phyloP scores from a whole-genome alignment of 2,888 invertebrate species.

The Trichogramma evanescens region DNA sequence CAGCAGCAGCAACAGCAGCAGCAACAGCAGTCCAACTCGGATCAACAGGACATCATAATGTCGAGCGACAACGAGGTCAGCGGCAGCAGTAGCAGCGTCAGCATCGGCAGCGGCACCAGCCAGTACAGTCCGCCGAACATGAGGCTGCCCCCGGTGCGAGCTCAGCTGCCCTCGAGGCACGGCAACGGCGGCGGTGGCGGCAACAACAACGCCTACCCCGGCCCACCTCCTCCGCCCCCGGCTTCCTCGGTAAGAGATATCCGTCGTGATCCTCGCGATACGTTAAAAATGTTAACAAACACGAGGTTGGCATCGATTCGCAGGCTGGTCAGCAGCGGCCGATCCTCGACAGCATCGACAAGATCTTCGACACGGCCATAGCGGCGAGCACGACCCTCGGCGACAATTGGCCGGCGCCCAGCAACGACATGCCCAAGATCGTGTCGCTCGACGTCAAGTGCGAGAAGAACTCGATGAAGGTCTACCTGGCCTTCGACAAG shows the following conservation, averaged over 20 bases:
- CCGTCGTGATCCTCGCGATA: background rate
- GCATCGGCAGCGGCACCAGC: background rate
- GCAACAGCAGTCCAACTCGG: slow-evolving; percentile 9
- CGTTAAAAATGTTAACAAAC: background rate
- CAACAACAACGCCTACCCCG: slow-evolving; percentile 61
- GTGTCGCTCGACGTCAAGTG: slow-evolving; percentile 88
- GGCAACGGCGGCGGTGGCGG: background rate
- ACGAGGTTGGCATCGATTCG: no score
- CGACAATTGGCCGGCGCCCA: slow-evolving; percentile 76
- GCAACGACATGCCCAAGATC: slow-evolving; percentile 88
- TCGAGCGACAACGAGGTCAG: background rate
- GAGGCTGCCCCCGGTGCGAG: background rate
- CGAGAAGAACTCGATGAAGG: slow-evolving; percentile 89
- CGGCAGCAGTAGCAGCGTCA: background rate
- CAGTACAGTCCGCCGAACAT: slow-evolving; percentile 9
- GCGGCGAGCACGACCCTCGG: slow-evolving; percentile 41
- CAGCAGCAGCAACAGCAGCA: slow-evolving; percentile 12
- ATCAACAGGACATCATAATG: slow-evolving; percentile 2
- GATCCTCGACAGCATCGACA: slow-evolving; percentile 19
- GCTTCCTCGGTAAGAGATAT: slow-evolving; percentile 52
- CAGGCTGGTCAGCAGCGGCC: slow-evolving; percentile 5
- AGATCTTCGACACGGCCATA: slow-evolving; percentile 19
- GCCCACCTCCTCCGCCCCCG: slow-evolving; percentile 63
- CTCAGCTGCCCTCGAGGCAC: background rate
- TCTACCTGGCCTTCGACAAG: slow-evolving; percentile 87